Base-by-base conservation (phyloP, 2,797 vertebrate species). In the Phrynocephalus guinanensis region DNA sequence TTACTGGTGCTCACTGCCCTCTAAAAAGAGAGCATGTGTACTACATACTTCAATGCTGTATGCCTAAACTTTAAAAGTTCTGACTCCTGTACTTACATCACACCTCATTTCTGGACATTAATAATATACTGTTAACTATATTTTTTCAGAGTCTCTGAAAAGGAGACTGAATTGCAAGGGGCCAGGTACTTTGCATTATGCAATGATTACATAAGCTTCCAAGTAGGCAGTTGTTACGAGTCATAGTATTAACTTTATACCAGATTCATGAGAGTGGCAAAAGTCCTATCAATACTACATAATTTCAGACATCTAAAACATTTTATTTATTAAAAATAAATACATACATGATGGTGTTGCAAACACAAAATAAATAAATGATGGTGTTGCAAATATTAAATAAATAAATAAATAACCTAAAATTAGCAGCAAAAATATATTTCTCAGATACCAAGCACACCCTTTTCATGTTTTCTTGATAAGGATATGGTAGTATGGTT, bases 121-220 rank as follows among this genome's bases (percentile, higher is more conserved):
- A 85, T 79, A 84, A 79, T 87, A 87, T 84, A 83, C 2, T 76
- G 89, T 85, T 91, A 89, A 56, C 22, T 87, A 72, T 89, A 24
- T n/a, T 90, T 88, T 92, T 93, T 60, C 90, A 93, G 89, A 84
- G 82, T 85, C 91, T 91, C 84, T 91, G 93, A 94, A 95, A 95
- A 93, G 90, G 26, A 76, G 28, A 85, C 18, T 56, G n/a, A 70
- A 60, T 66, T 80, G 10, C 30, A 90, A 88, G 86, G 79, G 86
- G 86, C 5, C 85, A 86, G 88, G 92, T 91, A 91, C 84, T 91
- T 77, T 89, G 91, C 87, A 93, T 94, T 95, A 95, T 93, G 94
- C 93, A 95, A 95, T 92, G 91, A 92, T 95, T 95, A 93, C 89
- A 94, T 93, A 95, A 95, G 93, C 90, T 87, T 86, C 91, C 87